Base-by-base conservation (phyloP, 2,888 invertebrate species). In the Pasiphila rectangulata region DNA sequence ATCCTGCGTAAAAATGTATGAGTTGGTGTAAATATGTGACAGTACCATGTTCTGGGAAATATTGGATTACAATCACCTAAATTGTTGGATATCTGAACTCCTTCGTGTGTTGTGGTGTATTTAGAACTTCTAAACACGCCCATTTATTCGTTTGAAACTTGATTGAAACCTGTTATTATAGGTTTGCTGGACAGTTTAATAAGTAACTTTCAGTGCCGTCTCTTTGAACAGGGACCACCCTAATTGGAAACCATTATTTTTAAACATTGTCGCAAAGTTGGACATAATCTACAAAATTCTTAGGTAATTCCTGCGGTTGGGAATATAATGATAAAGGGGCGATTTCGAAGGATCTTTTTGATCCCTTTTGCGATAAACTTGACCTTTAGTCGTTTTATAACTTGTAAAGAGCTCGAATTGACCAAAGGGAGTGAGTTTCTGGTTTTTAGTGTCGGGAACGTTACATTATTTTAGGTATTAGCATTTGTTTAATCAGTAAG, bases 371-470 rank as follows among this genome's bases (percentile, higher is more conserved):
- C 44, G 50, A 48, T 50, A 52, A 56, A 54, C 34, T 46, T 51
- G 56, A 56, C 56, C 54, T 57, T 60, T 50, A 46, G 57, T 41
- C 51, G 58, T 55, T 54, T 56, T 59, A 55, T 36, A 59, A 60
- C 51, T 56, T 58, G 21, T 58, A 51, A 49, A 56, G 50, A 51
- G 40, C 42, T 56, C 19, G 36, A 50, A 44, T 58, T 54, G 56
- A 57, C 60, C 61, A 58, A 59, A 54, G 49, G 54, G 46, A 56
- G 51, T 41, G 54, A 56, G 57, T 67, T 66, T 61, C 55, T 36
- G 46, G 50, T 48, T 50, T 54, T 54, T 41, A 58, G 51, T 51
- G 56, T 49, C 48, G 51, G 41, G 47, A 47, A 61, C 16, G 35
- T 19, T 41, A 61, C 16, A 30, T 19, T 41, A 32, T 24, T 46